phyloP scores from a whole-genome alignment of 1,140 invertebrate genomes.

The Neodiprion virginianus region DNA sequence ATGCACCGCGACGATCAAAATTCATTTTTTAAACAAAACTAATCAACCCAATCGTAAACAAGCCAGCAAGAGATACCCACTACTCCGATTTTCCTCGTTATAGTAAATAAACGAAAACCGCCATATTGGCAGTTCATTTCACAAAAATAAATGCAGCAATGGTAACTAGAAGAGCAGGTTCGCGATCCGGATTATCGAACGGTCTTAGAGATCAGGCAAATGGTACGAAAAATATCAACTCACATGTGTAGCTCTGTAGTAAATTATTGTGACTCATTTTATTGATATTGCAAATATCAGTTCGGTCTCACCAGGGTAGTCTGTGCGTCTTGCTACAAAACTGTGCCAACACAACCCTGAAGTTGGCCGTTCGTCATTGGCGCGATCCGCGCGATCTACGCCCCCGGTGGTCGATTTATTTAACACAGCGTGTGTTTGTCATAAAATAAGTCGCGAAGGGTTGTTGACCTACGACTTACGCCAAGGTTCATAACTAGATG shows the following conservation, averaged over 20 bases:
- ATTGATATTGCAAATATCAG: not conserved
- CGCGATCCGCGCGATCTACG: too few species aligned
- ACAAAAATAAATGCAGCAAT: slow-evolving; percentile 22
- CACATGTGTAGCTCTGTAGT: slow-evolving; percentile 44
- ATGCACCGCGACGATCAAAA: not conserved
- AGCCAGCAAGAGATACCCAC: slow-evolving; percentile 28
- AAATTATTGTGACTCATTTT: slow-evolving; percentile 42
- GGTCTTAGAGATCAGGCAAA: not conserved
- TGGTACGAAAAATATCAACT: slow-evolving; percentile 29
- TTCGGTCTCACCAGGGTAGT: too few species aligned
- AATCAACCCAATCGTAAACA: slow-evolving; percentile 18
- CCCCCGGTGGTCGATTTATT: too few species aligned
- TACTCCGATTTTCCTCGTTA: slow-evolving; percentile 39
- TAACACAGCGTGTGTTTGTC: too few species aligned
- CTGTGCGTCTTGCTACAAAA: too few species aligned
- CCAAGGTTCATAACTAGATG: too few species aligned
- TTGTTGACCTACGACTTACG: too few species aligned
- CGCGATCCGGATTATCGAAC: slow-evolving; percentile 11
- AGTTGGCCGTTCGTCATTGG: too few species aligned
- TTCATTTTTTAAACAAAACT: slow-evolving; percentile 19
- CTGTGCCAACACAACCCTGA: too few species aligned
- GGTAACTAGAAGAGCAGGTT: slow-evolving; percentile 7
- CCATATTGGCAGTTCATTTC: slow-evolving; percentile 50
- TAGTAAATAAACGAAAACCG: slow-evolving; percentile 55
- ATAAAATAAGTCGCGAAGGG: too few species aligned